Percentiles rank a stretch among this genome's conserved stretches.
phyloP scores from a whole-genome alignment of 2,113 vertebrate genomes.

The Rhinichthys klamathensis region DNA sequence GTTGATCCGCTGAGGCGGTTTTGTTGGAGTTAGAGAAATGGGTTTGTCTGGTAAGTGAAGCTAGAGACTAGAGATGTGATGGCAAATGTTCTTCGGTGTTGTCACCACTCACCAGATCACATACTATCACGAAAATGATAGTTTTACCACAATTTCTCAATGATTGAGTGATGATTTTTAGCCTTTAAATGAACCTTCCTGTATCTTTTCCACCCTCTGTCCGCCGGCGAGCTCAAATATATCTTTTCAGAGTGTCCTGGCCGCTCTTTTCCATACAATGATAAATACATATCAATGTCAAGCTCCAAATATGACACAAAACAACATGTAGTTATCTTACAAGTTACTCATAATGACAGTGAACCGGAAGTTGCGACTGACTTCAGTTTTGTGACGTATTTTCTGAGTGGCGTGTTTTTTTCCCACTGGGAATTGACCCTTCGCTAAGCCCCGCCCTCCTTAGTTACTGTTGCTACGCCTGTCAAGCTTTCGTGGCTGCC shows the following conservation, averaged over 20 bases:
- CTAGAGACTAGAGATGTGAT: not conserved
- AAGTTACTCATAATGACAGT: too few species aligned
- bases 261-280: not conserved
- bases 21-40: constrained; percentile 12
- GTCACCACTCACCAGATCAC: not conserved
- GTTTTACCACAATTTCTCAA: too few species aligned
- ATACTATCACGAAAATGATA: not conserved
- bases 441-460: too few species aligned
- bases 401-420: too few species aligned
- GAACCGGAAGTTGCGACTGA: too few species aligned
- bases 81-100: not conserved
- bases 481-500: too few species aligned
- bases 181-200: not conserved
- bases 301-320: not conserved
- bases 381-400: too few species aligned
- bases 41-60: constrained; percentile 22
- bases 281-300: not conserved
- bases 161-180: too few species aligned
- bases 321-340: not conserved
- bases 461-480: too few species aligned
- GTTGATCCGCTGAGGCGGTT: constrained; percentile 1
- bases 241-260: not conserved
- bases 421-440: too few species aligned
- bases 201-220: not conserved
- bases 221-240: not conserved